These are phyloP conservation scores for Chrysaora quinquecirrha DNA, from an alignment of 30 jellyfish, hydroid and myxozoan genomes.

Conservation along the genomic window DNA sequence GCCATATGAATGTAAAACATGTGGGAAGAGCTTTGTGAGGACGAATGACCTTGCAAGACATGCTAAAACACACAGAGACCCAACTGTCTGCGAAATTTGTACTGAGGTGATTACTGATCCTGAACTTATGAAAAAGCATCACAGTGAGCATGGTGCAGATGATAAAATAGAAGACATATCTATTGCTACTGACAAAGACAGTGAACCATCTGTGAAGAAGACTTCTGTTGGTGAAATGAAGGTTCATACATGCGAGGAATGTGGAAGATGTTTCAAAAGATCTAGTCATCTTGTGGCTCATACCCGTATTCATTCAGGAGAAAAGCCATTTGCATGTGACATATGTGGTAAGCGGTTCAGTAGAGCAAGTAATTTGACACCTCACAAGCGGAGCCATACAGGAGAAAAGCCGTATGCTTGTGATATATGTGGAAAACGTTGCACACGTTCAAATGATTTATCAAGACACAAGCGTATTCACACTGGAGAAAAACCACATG, in stretches of 20 bases:
- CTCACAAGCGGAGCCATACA: slow-evolving; percentile 87
- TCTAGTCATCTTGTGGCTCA: slow-evolving; percentile 88
- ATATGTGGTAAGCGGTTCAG: slow-evolving; percentile 85
- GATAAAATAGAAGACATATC: neutral
- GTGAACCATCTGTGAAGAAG: neutral
- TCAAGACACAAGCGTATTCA: slow-evolving; percentile 69
- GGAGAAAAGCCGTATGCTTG: slow-evolving; percentile 71
- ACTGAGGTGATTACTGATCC: slow-evolving; percentile 37
- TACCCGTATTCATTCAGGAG: slow-evolving; percentile 87
- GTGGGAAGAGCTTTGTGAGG: slow-evolving; percentile 60
- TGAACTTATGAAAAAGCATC: slow-evolving; percentile 23
- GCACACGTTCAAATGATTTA: slow-evolving; percentile 66
- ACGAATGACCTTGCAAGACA: slow-evolving; percentile 69
- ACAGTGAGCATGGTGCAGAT: neutral
- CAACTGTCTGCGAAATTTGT: slow-evolving; percentile 45
- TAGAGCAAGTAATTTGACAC: slow-evolving; percentile 79
- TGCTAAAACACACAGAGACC: slow-evolving; percentile 49
- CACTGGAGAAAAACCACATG: slow-evolving; percentile 67
- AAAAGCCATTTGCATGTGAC: slow-evolving; percentile 88
- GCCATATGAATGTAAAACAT: slow-evolving; percentile 60
- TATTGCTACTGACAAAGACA: neutral
- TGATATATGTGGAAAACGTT: slow-evolving; percentile 61
- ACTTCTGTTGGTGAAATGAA: slow-evolving; percentile 21
- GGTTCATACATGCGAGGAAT: slow-evolving; percentile 69
- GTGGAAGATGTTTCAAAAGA: slow-evolving; percentile 78